Conservation (phyloP, 1,140 invertebrate genomes). For the Harpegnathos saltator region DNA sequence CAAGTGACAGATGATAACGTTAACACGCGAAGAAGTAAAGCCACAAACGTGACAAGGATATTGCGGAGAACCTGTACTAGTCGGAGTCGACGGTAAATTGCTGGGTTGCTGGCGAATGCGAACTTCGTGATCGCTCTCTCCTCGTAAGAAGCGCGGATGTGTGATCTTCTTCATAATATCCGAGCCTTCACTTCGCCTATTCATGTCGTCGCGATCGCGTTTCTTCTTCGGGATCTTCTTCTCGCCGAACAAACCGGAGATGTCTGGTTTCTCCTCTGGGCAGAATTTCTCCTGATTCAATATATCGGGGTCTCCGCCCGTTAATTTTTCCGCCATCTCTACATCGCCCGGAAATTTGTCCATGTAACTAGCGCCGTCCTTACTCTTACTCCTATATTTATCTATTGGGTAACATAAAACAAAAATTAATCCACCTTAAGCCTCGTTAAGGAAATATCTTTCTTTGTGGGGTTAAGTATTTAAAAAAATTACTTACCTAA, state of each 20-base stretch:
- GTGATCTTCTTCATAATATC: constrained; percentile 80
- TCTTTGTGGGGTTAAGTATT: not conserved
- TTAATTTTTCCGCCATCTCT: constrained; percentile 89
- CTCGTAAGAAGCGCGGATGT: constrained; percentile 85
- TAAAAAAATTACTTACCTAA: constrained; percentile 88
- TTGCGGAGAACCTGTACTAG: constrained; percentile 78
- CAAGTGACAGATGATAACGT: constrained; percentile 90
- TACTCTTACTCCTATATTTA: constrained; percentile 87
- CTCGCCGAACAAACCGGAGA: constrained; percentile 82
- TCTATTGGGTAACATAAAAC: constrained; percentile 81
- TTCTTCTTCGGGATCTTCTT: constrained; percentile 83
- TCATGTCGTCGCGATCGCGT: constrained; percentile 71
- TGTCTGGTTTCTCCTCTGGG: constrained; percentile 87
- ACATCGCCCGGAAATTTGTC: constrained; percentile 92
- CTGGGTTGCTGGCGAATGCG: constrained; percentile 84
- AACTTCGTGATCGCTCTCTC: constrained; percentile 88
- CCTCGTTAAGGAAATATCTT: not conserved
- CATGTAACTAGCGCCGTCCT: constrained; percentile 87
- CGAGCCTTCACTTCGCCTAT: constrained; percentile 71
- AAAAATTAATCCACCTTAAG: not conserved
- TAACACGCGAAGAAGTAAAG: constrained; percentile 89
- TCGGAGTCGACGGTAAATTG: constrained; percentile 76
- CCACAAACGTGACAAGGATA: constrained; percentile 89
- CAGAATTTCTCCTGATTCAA: constrained; percentile 88
- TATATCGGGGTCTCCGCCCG: constrained; percentile 89